phyloP scores from a whole-genome alignment of 2,888 invertebrate species.

The Trileptium ribeirensis region DNA sequence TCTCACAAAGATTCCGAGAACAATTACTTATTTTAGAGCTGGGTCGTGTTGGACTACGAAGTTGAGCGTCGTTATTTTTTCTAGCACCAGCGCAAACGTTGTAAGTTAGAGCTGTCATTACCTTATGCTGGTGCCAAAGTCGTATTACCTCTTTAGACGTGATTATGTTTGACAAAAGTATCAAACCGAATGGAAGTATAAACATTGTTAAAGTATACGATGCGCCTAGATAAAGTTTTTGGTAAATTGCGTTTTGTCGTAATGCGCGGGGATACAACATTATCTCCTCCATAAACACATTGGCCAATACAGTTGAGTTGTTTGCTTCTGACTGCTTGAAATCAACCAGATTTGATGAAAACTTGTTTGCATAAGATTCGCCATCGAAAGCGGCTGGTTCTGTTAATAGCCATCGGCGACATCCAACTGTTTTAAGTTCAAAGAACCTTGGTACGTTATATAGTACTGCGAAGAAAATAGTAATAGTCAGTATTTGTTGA shows the following conservation, averaged over 20 bases:
- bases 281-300: background rate
- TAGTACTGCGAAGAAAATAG: background rate
- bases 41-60: too few species aligned
- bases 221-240: background rate
- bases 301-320: background rate
- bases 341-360: background rate
- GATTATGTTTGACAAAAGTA: background rate
- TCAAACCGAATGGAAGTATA: background rate
- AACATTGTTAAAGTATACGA: background rate
- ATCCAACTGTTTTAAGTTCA: background rate
- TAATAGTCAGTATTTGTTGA: background rate
- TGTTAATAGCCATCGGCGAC: background rate
- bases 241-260: background rate
- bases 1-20: too few species aligned
- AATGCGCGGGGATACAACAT: background rate
- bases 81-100: too few species aligned
- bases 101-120: too few species aligned
- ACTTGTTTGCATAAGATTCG: background rate
- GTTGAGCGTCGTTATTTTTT: too few species aligned
- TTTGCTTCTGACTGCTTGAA: background rate
- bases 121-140: too few species aligned
- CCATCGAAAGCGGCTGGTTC: background rate
- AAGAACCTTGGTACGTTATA: constrained; percentile 12
- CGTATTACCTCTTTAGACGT: background rate
- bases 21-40: too few species aligned